Base-by-base conservation (phyloP, 2,888 invertebrate species). In the Marasmarcha lunaedactyla region DNA sequence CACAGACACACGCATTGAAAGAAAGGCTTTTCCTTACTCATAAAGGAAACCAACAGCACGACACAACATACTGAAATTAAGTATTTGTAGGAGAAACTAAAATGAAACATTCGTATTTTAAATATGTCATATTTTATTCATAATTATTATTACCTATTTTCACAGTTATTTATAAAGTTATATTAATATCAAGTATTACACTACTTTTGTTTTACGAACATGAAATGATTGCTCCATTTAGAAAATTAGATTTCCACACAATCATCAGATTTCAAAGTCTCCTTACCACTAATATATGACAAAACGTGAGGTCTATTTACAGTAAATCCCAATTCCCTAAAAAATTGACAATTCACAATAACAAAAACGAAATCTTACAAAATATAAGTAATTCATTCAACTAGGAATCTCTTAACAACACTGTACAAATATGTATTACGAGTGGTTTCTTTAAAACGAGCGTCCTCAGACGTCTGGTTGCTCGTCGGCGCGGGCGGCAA, bases 251-350 rank as follows among this genome's bases (percentile, higher is more conserved):
- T 83, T 83, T 81, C 83, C 81, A 71, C 70, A 55, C 74, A 78
- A 83, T 73, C 83, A 81, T 77, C 69, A 73, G 78, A 70, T 69
- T 68, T 67, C 60, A 64, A 65, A 55, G 20, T 20, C 7, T 20
- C 48, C 76, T 79, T 78, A 81, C 46, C 49, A 53, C 69, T 72
- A 73, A 57, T 72, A 73, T 74, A 70, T 72, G 73, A 78, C 77
- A 77, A 73, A 71, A 70, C 71, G 78, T 81, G 79, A 71, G 70
- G 71, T 71, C 67, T 83, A 79, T 83, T 76, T 87, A 87, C 87
- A 87, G 85, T 86, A 87, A 74, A 86, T 86, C 87, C 88, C 87
- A 84, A 86, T 87, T 87, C 86, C 87, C 87, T 87, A 87, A 87
- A 87, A 87, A 87, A 87, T 87, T 87, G 87, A 87, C 87, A 86